These are phyloP conservation scores for Hyperoplus lanceolatus DNA, from an alignment of 2,797 vertebrate genomes.

Conservation along the genomic window DNA sequence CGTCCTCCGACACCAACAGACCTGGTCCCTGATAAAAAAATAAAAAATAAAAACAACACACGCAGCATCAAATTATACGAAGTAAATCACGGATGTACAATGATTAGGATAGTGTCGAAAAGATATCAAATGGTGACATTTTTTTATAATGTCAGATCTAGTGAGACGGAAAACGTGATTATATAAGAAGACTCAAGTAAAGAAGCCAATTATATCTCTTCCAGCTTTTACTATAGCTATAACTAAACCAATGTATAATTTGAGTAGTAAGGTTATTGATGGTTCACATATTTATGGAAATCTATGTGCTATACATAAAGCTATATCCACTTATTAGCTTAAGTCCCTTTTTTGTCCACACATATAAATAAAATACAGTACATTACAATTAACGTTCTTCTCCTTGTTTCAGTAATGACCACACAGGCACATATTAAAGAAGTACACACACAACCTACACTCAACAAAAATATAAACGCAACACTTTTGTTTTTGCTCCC, in stretches of 20 bases:
- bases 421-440: neutral
- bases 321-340: too few relatives aligned
- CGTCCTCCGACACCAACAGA: constrained; percentile 93
- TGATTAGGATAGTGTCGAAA: neutral
- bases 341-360: neutral
- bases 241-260: neutral
- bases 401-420: neutral
- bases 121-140: neutral
- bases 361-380: neutral
- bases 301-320: neutral
- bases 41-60: neutral
- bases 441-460: neutral
- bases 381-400: neutral
- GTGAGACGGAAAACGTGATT: neutral
- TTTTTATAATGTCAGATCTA: neutral
- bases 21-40: constrained; percentile 87
- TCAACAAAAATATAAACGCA: too few relatives aligned
- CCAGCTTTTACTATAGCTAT: neutral
- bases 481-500: too few relatives aligned
- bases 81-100: neutral
- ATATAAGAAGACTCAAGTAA: neutral
- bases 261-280: neutral
- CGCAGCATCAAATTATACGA: neutral
- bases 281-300: neutral
- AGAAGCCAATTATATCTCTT: neutral